phyloP scores from a whole-genome alignment of 2,797 vertebrate species.

The Poeciliopsis gracilis region DNA sequence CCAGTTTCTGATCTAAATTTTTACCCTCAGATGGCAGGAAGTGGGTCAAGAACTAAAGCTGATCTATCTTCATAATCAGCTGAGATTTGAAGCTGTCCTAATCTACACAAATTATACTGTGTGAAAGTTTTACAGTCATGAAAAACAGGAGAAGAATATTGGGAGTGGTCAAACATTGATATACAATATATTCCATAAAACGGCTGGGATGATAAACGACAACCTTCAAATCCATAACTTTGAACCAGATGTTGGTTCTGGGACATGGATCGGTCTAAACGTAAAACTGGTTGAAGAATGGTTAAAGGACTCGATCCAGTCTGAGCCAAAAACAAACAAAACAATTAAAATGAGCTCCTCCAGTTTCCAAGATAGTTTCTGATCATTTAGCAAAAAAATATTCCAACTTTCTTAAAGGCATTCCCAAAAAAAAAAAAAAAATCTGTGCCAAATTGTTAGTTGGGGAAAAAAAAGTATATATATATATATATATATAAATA shows the following conservation, averaged over 20 bases:
- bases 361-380: background rate
- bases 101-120: background rate
- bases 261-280: background rate
- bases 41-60: background rate
- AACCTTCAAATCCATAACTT: background rate
- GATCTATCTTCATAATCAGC: background rate
- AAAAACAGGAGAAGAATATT: background rate
- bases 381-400: background rate
- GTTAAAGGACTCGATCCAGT: background rate
- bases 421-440: background rate
- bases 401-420: background rate
- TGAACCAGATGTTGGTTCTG: background rate
- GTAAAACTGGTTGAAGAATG: background rate
- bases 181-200: background rate
- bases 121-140: background rate
- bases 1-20: background rate
- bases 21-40: background rate
- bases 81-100: background rate
- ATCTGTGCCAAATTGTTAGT: background rate
- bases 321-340: background rate
- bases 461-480: background rate
- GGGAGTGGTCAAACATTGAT: background rate
- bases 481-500: background rate
- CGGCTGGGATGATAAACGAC: background rate
- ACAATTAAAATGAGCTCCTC: background rate